Evolutionary conservation across 64 coral and sea anemone genomes (phyloP).

Genomic region (Actinia tenebrosa): DNA sequence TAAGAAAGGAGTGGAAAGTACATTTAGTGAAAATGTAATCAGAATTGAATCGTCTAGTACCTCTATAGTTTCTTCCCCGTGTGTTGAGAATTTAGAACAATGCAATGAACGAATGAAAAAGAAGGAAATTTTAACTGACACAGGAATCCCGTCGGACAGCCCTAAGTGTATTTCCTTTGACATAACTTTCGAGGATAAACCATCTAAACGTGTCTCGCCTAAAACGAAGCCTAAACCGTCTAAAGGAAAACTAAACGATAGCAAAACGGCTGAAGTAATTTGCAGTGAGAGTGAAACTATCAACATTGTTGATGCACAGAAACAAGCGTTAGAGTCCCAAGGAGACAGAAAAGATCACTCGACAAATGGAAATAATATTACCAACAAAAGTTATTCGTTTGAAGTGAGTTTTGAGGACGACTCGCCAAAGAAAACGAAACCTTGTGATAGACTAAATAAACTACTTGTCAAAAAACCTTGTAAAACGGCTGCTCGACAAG

Average conservation of each 20-base stretch:
- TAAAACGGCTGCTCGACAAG: not conserved
- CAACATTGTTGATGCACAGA: not conserved
- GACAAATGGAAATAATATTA: not conserved
- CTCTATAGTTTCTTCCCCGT: not conserved
- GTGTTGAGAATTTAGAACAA: not conserved
- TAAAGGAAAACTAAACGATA: not conserved
- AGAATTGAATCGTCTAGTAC: not conserved
- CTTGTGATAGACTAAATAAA: not conserved
- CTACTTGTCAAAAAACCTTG: not conserved
- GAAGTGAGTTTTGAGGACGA: constrained; percentile 39
- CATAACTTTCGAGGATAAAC: not conserved
- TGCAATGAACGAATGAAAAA: not conserved
- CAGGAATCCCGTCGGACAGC: not conserved
- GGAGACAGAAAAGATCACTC: not conserved
- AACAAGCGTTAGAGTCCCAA: not conserved
- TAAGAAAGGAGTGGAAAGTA: not conserved
- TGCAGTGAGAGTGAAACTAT: not conserved
- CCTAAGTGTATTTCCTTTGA: not conserved
- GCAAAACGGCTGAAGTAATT: not conserved
- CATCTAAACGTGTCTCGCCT: not conserved
- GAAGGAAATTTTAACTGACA: not conserved
- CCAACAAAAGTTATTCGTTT: constrained; percentile 10
- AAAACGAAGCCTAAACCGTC: not conserved
- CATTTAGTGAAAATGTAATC: not conserved
- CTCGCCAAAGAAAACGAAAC: not conserved